These are phyloP conservation scores for Aradophagus sp. DNA, from an alignment of 1,140 invertebrate species.

Conservation along the genomic window DNA sequence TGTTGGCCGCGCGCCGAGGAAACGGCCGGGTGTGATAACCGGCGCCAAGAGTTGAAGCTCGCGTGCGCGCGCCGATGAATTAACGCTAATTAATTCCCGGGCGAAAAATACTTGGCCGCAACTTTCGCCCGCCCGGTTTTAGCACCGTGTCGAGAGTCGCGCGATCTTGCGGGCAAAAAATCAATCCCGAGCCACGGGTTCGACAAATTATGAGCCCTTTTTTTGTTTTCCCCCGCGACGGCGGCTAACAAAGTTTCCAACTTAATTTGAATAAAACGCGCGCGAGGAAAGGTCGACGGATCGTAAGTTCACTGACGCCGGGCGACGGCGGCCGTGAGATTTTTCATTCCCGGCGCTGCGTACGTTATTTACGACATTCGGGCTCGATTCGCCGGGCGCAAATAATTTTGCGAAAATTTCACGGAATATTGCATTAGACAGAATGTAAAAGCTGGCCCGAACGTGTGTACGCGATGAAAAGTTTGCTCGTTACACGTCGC, in stretches of 20 bases:
- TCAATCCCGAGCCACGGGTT: conserved; percentile 8
- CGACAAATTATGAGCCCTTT: not conserved
- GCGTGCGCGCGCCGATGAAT: conserved; percentile 36
- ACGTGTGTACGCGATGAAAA: conserved; percentile 51
- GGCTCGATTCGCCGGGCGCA: conserved; percentile 7
- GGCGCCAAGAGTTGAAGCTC: conserved; percentile 25
- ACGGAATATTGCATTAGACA: conserved; percentile 37
- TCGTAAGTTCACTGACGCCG: too few relatives aligned
- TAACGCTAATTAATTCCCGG: conserved; percentile 33
- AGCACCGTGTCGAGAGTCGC: conserved; percentile 19
- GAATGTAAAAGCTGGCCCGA: conserved; percentile 45
- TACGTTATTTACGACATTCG: too few relatives aligned
- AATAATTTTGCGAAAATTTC: conserved; percentile 45
- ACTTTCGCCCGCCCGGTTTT: too few relatives aligned
- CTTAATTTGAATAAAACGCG: too few relatives aligned
- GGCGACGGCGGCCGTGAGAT: too few relatives aligned
- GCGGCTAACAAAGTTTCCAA: too few relatives aligned
- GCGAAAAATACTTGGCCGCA: conserved; percentile 6
- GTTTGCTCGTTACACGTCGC: conserved; percentile 57
- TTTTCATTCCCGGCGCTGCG: too few relatives aligned
- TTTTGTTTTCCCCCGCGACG: too few relatives aligned
- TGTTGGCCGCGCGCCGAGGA: conserved; percentile 21
- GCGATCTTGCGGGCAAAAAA: too few relatives aligned
- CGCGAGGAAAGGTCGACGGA: too few relatives aligned
- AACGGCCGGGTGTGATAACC: conserved; percentile 33